phyloP scores from a whole-genome alignment of 2,113 vertebrate species.

The Pelecanoides urinatrix region DNA sequence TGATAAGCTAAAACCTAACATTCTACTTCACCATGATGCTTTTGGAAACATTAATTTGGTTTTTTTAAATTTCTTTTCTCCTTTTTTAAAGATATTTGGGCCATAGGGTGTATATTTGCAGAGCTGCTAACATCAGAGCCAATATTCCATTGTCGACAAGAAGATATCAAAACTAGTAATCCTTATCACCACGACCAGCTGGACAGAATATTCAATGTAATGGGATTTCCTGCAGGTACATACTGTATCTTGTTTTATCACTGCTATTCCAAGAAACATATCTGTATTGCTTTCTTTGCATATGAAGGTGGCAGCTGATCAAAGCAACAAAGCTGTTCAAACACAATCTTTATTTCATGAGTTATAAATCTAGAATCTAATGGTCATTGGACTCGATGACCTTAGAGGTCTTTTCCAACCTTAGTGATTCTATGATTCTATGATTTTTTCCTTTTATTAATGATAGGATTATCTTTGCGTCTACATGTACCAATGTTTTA shows the following conservation, averaged over 20 bases:
- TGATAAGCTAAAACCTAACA: background rate
- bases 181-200: constrained; percentile 99
- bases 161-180: constrained; percentile 99
- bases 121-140: constrained; percentile 99
- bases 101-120: constrained; percentile 99
- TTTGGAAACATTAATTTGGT: constrained; percentile 71
- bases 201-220: constrained; percentile 99
- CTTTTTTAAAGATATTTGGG: constrained; percentile 93
- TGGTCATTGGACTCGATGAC: too few relatives aligned
- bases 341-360: background rate
- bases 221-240: constrained; percentile 99
- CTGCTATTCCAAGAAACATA: constrained; percentile 61
- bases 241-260: constrained; percentile 48
- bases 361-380: background rate
- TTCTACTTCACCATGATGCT: background rate
- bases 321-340: constrained; percentile 39
- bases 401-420: too few relatives aligned
- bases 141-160: constrained; percentile 99
- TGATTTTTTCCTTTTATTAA: background rate
- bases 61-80: constrained; percentile 52
- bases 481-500: background rate
- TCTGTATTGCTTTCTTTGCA: constrained; percentile 23
- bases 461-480: background rate
- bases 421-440: too few relatives aligned
- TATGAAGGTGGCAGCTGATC: constrained; percentile 46